Evolutionary conservation across 2,797 vertebrate genomes (phyloP).

Genomic region (Morus bassanus): DNA sequence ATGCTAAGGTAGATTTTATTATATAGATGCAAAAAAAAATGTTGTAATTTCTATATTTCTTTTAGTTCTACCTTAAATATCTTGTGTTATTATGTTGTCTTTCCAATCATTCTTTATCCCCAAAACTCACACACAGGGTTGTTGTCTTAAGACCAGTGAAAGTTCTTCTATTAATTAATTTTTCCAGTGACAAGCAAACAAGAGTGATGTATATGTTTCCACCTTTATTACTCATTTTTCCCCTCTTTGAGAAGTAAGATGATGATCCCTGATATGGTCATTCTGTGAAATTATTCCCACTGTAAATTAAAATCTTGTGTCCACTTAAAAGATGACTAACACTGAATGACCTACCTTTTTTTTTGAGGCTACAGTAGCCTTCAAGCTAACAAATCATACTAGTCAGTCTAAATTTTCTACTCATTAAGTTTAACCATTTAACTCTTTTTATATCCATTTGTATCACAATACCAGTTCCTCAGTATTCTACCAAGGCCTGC

Average conservation of each 20-base stretch:
- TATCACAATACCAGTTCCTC: background rate
- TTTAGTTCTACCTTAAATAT: background rate
- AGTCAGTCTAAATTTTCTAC: conserved; percentile 29
- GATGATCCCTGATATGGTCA: conserved; percentile 49
- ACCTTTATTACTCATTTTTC: conserved; percentile 67
- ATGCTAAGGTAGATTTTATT: background rate
- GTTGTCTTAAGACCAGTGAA: background rate
- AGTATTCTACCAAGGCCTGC: background rate
- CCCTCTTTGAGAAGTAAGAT: conserved; percentile 15
- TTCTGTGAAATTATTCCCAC: conserved; percentile 32
- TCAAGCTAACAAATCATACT: conserved; percentile 55
- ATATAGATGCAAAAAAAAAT: background rate
- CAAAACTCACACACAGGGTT: background rate
- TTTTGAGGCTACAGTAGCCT: background rate
- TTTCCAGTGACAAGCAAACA: conserved; percentile 57
- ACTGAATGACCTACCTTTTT: conserved; percentile 42
- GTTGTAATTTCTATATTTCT: background rate
- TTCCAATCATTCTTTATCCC: background rate
- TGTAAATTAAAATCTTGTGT: conserved; percentile 45
- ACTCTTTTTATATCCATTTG: background rate
- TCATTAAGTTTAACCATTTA: conserved; percentile 12
- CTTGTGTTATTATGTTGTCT: background rate
- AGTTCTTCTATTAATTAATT: conserved; percentile 53
- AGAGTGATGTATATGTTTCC: conserved; percentile 57
- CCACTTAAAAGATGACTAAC: conserved; percentile 54